Percentiles rank a stretch among this genome's conserved stretches.
Conservation (phyloP, 1,140 invertebrate genomes). For the Vanessa tameamea region DNA sequence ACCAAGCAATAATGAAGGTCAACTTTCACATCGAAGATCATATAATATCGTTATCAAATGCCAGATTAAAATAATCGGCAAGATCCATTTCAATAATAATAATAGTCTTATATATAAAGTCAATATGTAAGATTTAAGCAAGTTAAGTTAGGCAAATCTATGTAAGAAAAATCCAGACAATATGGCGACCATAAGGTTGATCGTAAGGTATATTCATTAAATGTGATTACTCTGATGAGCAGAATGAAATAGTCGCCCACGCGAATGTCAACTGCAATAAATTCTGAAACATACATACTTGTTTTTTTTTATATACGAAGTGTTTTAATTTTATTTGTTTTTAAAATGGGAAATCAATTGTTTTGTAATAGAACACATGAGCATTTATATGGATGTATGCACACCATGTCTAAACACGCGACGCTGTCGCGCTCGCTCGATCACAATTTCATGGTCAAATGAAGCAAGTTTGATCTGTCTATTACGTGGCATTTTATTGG, state of each 20-base stretch:
- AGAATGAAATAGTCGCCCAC: constrained; percentile 25
- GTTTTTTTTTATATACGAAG: background rate
- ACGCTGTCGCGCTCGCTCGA: constrained; percentile 62
- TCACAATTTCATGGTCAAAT: constrained; percentile 62
- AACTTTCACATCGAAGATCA: background rate
- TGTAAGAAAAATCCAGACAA: background rate
- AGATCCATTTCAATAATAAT: background rate
- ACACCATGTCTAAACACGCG: constrained; percentile 52
- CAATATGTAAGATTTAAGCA: no score
- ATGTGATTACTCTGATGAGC: constrained; percentile 31
- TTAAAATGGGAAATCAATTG: constrained; percentile 2
- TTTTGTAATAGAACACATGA: constrained; percentile 13
- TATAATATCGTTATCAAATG: background rate
- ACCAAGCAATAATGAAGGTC: constrained; percentile 20
- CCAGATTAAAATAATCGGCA: background rate
- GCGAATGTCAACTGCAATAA: constrained; percentile 6
- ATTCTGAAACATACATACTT: background rate
- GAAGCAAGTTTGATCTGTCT: constrained; percentile 69
- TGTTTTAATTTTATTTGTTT: background rate
- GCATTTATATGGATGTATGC: constrained; percentile 27
- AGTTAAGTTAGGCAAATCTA: no score
- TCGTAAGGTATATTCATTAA: constrained; percentile 39
- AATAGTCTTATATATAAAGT: background rate
- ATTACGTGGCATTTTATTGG: constrained; percentile 57
- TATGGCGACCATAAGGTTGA: constrained; percentile 25